Evolutionary conservation across 2,797 vertebrate species (phyloP).

Genomic region (Enteromius viviparus): DNA sequence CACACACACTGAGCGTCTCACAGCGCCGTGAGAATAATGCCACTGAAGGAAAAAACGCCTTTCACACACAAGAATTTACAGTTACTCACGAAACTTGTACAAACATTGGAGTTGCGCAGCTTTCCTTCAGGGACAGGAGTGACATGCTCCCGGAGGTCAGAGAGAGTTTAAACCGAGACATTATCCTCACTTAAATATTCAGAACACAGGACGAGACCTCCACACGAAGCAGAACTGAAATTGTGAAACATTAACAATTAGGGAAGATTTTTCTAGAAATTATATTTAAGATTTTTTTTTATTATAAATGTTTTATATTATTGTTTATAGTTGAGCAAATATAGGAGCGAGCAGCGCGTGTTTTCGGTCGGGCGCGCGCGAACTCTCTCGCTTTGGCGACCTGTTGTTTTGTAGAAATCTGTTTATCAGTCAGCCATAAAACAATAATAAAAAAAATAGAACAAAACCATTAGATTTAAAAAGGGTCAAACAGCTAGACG

Average conservation of each 20-base stretch:
- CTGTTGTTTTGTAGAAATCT: constrained; percentile 21
- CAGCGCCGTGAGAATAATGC: constrained; percentile 54
- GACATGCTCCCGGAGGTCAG: constrained; percentile 82
- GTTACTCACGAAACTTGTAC: constrained; percentile 81
- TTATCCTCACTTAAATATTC: constrained; percentile 21
- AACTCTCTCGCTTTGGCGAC: background rate
- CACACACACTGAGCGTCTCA: constrained; percentile 74
- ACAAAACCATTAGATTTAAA: background rate
- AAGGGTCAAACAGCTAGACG: background rate
- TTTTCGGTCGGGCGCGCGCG: background rate
- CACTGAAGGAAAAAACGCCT: constrained; percentile 75
- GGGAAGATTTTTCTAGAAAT: background rate
- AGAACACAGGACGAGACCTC: background rate
- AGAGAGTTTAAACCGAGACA: constrained; percentile 80
- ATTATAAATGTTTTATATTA: background rate
- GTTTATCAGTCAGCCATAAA: background rate
- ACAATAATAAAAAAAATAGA: background rate
- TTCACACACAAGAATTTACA: constrained; percentile 82
- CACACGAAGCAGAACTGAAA: background rate
- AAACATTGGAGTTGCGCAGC: constrained; percentile 83
- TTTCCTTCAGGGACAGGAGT: constrained; percentile 76
- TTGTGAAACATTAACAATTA: background rate
- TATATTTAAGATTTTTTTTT: too few species aligned
- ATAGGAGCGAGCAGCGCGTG: background rate
- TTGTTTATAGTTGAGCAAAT: background rate